Conservation (phyloP, 2,113 vertebrate genomes). For the Chloroceryle aenea region DNA sequence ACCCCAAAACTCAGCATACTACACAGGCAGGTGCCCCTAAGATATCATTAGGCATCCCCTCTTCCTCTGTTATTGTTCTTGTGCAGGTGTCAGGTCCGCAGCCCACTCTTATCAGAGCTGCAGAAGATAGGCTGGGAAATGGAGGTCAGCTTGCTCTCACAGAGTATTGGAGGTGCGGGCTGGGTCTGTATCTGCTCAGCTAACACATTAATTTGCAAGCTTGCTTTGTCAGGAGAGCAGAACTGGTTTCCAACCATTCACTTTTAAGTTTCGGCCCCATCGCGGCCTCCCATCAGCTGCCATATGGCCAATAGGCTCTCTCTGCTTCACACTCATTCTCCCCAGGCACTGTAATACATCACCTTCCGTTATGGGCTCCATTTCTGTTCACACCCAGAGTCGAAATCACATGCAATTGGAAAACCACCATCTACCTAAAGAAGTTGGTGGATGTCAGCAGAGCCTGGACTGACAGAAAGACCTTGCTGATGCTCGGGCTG, state of each 20-base stretch:
- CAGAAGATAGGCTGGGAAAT: neutral
- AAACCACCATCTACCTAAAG: neutral
- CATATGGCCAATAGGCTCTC: slow-evolving; percentile 11
- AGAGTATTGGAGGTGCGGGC: accelerated
- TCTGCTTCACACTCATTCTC: neutral
- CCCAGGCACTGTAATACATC: neutral
- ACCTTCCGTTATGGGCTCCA: neutral
- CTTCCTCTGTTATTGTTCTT: neutral
- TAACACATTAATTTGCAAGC: neutral
- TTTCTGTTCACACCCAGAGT: neutral
- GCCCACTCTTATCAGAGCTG: neutral
- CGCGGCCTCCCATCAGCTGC: neutral
- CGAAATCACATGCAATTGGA: neutral
- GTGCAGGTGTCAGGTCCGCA: neutral
- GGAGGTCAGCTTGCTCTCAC: neutral
- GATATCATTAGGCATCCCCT: neutral
- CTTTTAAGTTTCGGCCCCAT: neutral
- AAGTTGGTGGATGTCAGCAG: neutral
- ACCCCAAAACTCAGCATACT: neutral
- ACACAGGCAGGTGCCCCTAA: neutral
- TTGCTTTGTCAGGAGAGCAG: neutral
- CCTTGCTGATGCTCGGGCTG: neutral
- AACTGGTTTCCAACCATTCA: neutral
- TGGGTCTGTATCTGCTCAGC: neutral
- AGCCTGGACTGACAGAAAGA: neutral